Base-by-base conservation (phyloP, 2,113 vertebrate genomes). In the Nymphicus hollandicus region DNA sequence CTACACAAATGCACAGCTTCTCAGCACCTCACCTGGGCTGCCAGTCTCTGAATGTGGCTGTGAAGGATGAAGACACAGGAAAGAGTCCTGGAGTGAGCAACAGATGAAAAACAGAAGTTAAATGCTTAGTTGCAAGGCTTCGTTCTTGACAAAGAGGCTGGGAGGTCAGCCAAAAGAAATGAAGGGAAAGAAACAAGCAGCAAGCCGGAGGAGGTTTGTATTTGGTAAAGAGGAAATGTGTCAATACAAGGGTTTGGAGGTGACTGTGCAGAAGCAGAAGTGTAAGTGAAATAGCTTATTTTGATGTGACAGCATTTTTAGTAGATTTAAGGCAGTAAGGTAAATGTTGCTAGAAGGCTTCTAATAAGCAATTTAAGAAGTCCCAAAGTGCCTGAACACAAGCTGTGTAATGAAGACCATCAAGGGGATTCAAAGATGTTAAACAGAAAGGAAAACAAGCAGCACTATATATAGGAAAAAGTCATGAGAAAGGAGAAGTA, bases 131-230 rank as follows among this genome's bases (percentile, higher is more conserved):
- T 91, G 47, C 63, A 72, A 76, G 53, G 31, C 28, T 95, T 87
- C 13, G 0, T 82, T 80, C 74, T 86, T 19, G 5, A 50, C 63
- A 83, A 95, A 89, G 81, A 69, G 64, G 9, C 53, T 44, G 53
- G 73, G 73, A 95, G 78, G 89, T 92, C 93, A 97, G 95, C 91
- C 91, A 92, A 94, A 85, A 93, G 53, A 82, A 95, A 88, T 43
- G 68, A 95, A 95, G 60, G 63, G 52, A 83, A 93, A 89, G 85
- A 86, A 95, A 89, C 68, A 94, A 96, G 84, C 39, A 77, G 58
- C 37, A 88, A 73, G 53, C 74, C 12, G 7, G 64, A 77, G 79
- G 39, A 93, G 50, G 74, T 66, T 89, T 77, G 25, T 89, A 71
- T 94, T 91, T 77, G 41, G 64, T 82, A 94, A 94, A 86, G 71